These are phyloP conservation scores for roundworm (Caenorhabditis elegans) DNA, from an alignment of 1,140 invertebrate species.

Conservation along the genomic window DNA sequence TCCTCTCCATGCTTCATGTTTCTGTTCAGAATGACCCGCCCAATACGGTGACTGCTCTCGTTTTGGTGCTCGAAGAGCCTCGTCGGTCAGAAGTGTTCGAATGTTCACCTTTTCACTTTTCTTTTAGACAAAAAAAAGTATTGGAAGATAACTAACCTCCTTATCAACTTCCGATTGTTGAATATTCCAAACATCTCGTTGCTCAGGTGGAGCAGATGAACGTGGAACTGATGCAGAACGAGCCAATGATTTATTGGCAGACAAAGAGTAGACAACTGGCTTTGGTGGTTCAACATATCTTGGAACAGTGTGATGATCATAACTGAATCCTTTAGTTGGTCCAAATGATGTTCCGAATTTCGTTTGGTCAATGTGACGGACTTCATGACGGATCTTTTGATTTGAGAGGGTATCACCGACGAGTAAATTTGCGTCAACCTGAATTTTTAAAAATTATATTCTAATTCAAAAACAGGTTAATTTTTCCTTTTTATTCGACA, in stretches of 20 bases:
- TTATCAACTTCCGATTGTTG: conserved; percentile 43
- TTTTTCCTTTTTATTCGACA: too few relatives aligned
- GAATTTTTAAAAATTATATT: too few relatives aligned
- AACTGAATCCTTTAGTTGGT: conserved; percentile 57
- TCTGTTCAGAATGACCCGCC: conserved; percentile 39
- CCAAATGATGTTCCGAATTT: conserved; percentile 55
- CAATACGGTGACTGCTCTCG: conserved; percentile 47
- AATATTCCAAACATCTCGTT: conserved; percentile 34
- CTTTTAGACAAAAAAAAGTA: not conserved
- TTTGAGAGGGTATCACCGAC: conserved; percentile 66
- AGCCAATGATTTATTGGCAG: conserved; percentile 21
- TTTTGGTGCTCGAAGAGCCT: conserved; percentile 38
- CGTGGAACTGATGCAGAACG: conserved; percentile 14
- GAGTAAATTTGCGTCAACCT: conserved; percentile 48
- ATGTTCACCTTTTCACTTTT: conserved; percentile 5
- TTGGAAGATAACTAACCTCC: conserved; percentile 40
- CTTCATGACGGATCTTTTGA: conserved; percentile 53
- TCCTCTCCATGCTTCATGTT: conserved; percentile 48
- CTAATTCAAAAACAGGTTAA: too few relatives aligned
- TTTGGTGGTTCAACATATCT: conserved; percentile 48
- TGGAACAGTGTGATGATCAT: conserved; percentile 49
- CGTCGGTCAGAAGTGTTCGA: conserved; percentile 48
- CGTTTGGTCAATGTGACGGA: conserved; percentile 37
- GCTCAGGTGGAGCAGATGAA: conserved; percentile 41
- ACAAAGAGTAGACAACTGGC: conserved; percentile 57